Evolutionary conservation across 2,113 vertebrate genomes (phyloP), one percentile per base, ranked within the genome.

Genomic region (Emydocephalus ijimae): DNA sequence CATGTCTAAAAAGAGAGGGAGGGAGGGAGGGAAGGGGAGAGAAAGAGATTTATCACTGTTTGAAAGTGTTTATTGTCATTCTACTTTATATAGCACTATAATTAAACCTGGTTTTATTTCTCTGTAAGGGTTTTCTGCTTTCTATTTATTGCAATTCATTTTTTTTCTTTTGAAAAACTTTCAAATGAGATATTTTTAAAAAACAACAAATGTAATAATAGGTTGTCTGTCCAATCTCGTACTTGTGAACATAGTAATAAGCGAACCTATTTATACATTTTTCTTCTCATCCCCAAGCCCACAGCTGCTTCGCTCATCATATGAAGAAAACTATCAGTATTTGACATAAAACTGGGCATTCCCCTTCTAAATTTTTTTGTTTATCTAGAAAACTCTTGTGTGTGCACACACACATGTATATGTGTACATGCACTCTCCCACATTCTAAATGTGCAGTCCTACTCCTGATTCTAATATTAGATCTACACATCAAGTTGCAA

Each of bases 61-160:
- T 21, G 39, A 89, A 14, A n/a, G 52, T 94, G 8, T 59, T 92
- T 89, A 11, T 48, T 89, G 81, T 56, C 93, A 21, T 92, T 93
- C 88, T 94, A 45, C 92, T 91, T 85, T 55, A 23, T 0, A 0
- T 61, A 43, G 87, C 61, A 89, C 52, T 74, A 92, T 3, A 0
- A 89, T 91, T 91, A 90, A 21, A 69, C 88, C 92, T 57, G 57
- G 48, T n/a, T 93, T 81, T 87, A 85, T 26, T 88, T 39, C 54
- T 69, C 26, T 34, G 43, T 85, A 74, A 88, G 64, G 29, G 48
- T 89, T 92, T 39, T 92, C 52, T 52, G 64, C 87, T 56, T 55
- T 81, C 45, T 21, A 43, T 91, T 93, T 91, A 88, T 54, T 88
- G 85, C 89, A 90, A 52, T 81, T 91, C 48, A 2, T 5, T 85